Base-by-base conservation (phyloP, 2,113 vertebrate species). In the Crypturellus undulatus region DNA sequence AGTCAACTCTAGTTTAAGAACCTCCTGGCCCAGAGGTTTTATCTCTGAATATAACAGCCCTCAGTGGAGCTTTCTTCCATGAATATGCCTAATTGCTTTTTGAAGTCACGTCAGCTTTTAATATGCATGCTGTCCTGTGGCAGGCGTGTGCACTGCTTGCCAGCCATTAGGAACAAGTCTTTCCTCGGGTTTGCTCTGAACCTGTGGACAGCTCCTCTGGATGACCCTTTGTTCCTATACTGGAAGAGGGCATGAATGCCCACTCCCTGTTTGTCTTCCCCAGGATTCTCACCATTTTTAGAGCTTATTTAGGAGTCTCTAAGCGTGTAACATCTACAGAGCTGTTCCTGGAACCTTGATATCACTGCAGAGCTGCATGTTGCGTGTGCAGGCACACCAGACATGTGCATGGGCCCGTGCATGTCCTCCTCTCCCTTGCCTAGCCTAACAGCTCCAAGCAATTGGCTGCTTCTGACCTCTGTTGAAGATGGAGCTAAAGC, bases 401-500 rank as follows among this genome's bases (percentile, higher is more conserved):
- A 38, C 83, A 78, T 65, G n/a, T 73, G 45, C 42, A 75, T 0
- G 0, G 64, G 32, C 42, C 78, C 60, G 71, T 47, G 68, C 25
- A 34, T 60, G 52, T 91, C 52, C 58, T 87, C 42, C 42, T 79
- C 34, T 75, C 80, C 51, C 51, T 56, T 12, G 84, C 78, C 42
- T 42, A 84, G 51, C 18, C 51, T 52, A 75, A 78, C 5, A 59
- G 69, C 38, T 94, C 72, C 18, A 45, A 38, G 77, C 49, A 36
- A 67, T 93, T 83, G 88, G 60, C 26, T 92, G 67, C 67, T 63
- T 42, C 79, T 91, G 77, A 89, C 59, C 79, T 77, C 83, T 89
- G 77, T 77, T 0, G 10, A 92, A 77, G n/a, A 40, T 63, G 72
- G 54, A 83, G 63, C 71, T 93, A 92, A 90, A n/a, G 52, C 67